Evolutionary conservation across 2,113 vertebrate species (phyloP), one percentile per base, ranked within the genome.

Genomic region (Chaenogobius annularis): DNA sequence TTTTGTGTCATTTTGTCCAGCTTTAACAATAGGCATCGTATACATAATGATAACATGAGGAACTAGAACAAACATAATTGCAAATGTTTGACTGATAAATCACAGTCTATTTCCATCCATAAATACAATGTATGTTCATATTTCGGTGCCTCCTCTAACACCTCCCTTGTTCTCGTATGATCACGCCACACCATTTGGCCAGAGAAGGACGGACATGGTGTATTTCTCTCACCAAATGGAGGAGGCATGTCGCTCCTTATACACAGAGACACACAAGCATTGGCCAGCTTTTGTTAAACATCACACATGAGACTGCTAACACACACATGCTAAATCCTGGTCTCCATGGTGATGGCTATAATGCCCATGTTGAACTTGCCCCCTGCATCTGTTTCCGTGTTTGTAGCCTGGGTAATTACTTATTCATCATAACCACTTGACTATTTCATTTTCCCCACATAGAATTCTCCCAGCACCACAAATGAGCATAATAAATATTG

Each of bases 311-410:
- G 40, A 64, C 19, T 26, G 70, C 43, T 63, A 54, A 26, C 66
- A 50, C 48, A 52, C 74, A 52, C 74, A 73, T 69, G 44, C 79
- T 78, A 75, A 84, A 86, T 74, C 73, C 76, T 37, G 83, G 91
- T 93, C 92, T 88, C 91, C 92, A 93, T 93, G 91, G 92, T 90
- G 91, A 93, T 89, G 88, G 84, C 90, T 90, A 89, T 90, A 89
- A 78, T 86, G 89, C 89, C 85, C 76, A 74, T 81, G 84, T 58
- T 84, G 87, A 91, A 91, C 92, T 89, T 87, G 80, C 80, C 89
- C 89, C 83, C 80, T 89, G 88, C 90, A 91, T 92, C 85, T 91
- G 90, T 87, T 90, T 92, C 83, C 81, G 23, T 75, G 77, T 91
- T 88, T 89, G 80, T 88, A 89, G 69, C 71, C 81, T 70, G 79